Conservation (phyloP, 2,888 invertebrate species). For the Tenthredo mesomela region DNA sequence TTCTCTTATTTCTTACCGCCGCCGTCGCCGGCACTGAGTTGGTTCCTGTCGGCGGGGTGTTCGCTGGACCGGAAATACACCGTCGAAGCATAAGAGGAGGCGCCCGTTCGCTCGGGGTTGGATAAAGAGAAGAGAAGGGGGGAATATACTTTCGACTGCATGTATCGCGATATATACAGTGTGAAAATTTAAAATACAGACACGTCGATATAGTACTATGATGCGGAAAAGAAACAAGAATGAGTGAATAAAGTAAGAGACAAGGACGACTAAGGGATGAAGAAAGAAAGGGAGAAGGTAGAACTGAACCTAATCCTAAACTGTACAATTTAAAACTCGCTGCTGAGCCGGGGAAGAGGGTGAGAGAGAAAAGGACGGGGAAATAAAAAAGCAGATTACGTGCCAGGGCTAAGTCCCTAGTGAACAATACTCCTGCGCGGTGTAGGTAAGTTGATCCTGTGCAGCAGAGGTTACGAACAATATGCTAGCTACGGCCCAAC, state of each 20-base stretch:
- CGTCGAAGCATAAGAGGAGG: slow-evolving; percentile 1
- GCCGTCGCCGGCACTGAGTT: background rate
- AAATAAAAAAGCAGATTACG: slow-evolving; percentile 41
- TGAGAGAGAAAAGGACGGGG: background rate
- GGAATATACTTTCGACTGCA: slow-evolving; percentile 5
- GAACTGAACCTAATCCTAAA: background rate
- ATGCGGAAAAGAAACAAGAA: background rate
- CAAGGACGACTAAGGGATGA: background rate
- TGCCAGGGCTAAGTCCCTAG: slow-evolving; percentile 27
- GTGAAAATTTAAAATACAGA: too few relatives aligned
- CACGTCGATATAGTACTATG: background rate
- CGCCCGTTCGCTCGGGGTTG: background rate
- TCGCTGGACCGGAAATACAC: slow-evolving; percentile 48
- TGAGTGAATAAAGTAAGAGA: background rate
- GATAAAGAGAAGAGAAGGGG: slow-evolving; percentile 9
- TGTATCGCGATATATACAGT: background rate
- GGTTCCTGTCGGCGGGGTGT: background rate
- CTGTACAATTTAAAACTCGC: slow-evolving; percentile 13
- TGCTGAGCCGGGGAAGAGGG: background rate
- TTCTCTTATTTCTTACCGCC: slow-evolving; percentile 35
- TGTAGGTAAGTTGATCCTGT: slow-evolving; percentile 38
- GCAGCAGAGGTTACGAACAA: slow-evolving; percentile 30
- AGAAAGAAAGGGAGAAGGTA: background rate
- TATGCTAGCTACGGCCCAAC: background rate
- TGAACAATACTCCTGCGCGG: slow-evolving; percentile 21